These are phyloP conservation scores for Romanogobio albipinnatus DNA, from an alignment of 2,113 vertebrate genomes.

Conservation along the genomic window DNA sequence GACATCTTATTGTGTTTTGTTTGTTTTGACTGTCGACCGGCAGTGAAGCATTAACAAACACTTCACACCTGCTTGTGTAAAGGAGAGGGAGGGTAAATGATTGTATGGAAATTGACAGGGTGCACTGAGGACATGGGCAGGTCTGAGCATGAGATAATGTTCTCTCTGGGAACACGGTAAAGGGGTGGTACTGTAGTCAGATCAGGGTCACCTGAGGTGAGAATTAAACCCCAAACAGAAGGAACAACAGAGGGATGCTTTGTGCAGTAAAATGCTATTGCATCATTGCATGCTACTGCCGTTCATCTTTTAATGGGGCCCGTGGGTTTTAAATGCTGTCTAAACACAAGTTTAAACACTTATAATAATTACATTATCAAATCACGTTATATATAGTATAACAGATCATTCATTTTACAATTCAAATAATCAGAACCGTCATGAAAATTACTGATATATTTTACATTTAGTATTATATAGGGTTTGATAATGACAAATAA, in stretches of 20 bases:
- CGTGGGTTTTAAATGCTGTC: neutral
- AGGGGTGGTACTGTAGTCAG: neutral
- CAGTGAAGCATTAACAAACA: neutral
- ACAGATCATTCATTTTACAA: neutral
- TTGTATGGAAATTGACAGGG: neutral
- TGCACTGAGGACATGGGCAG: constrained; percentile 9
- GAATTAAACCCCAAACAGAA: neutral
- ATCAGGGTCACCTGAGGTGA: constrained; percentile 29
- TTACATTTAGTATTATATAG: too few species aligned
- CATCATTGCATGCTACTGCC: neutral
- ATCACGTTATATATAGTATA: neutral
- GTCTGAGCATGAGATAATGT: constrained; percentile 7
- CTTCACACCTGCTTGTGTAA: neutral
- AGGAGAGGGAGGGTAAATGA: neutral
- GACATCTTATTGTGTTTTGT: neutral
- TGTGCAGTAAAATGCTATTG: neutral
- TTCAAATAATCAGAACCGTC: neutral
- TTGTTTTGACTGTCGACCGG: neutral
- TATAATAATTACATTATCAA: neutral
- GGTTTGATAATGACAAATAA: too few species aligned
- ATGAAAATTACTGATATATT: neutral
- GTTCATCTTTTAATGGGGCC: neutral
- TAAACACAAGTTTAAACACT: neutral
- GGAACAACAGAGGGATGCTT: neutral
- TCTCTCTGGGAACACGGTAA: neutral